A percentile compares a stretch with the other conserved stretches of the same genome.
Evolutionary conservation across 2,888 invertebrate genomes (phyloP).

Genomic region (Acutogordius australiensis): DNA sequence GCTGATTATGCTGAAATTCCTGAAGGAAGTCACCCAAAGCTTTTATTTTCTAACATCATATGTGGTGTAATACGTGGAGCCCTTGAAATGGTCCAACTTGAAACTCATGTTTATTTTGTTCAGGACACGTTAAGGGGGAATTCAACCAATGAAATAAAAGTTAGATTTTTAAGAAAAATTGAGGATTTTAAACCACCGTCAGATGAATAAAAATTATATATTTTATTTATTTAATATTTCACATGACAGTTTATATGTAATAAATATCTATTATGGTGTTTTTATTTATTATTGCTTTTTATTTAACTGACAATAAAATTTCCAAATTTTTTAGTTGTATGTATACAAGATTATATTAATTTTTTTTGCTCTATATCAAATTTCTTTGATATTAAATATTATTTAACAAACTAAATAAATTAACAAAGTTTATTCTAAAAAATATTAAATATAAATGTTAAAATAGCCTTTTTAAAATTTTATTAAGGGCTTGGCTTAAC

Average conservation of each 20-base stretch:
- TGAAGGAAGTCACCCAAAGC: conserved; percentile 37
- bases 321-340: no score
- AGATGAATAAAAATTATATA: conserved; percentile 42
- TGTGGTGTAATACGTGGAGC: conserved; percentile 62
- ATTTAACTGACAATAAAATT: no score
- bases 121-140: conserved; percentile 83
- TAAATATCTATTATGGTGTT: no score
- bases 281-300: no score
- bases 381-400: no score
- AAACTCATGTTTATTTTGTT: conserved; percentile 70
- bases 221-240: neutral
- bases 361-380: no score
- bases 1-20: conserved; percentile 91
- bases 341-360: no score
- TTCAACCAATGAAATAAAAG: conserved; percentile 59
- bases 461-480: no score
- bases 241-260: neutral
- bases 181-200: conserved; percentile 94
- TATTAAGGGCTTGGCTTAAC: no score
- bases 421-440: no score
- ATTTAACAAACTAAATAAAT: no score
- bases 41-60: conserved; percentile 68
- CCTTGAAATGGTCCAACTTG: conserved; percentile 84
- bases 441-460: no score
- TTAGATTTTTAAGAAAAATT: conserved; percentile 68